Conservation (phyloP, 2,113 vertebrate genomes). For the Ochotona curzoniae region DNA sequence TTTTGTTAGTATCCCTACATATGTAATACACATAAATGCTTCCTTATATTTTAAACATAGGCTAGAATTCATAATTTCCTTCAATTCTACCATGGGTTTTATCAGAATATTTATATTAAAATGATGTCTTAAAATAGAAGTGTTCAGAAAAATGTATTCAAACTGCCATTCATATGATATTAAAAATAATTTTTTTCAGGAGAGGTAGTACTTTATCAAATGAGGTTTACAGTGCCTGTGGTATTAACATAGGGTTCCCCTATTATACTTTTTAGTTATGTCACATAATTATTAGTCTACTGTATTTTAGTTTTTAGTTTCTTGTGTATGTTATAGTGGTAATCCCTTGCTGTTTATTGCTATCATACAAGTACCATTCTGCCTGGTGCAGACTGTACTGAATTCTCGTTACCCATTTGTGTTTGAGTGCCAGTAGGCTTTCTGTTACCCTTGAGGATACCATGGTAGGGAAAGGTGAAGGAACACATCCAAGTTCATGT, state of each 20-base stretch:
- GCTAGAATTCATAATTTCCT: neutral
- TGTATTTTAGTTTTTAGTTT: constrained; percentile 30
- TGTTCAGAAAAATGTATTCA: neutral
- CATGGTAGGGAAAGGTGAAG: neutral
- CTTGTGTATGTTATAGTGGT: neutral
- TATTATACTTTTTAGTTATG: neutral
- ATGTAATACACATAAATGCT: neutral
- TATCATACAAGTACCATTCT: neutral
- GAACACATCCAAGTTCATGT: neutral
- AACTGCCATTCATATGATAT: neutral
- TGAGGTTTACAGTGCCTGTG: neutral
- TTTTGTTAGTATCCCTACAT: neutral
- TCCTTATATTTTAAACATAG: constrained; percentile 3
- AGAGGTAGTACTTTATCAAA: neutral
- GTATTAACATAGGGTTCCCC: neutral
- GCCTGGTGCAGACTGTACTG: neutral
- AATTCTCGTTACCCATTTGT: neutral
- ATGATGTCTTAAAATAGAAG: neutral
- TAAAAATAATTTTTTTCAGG: neutral
- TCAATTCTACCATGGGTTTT: constrained; percentile 31
- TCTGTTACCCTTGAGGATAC: neutral
- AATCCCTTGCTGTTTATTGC: neutral
- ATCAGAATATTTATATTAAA: constrained; percentile 21
- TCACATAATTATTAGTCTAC: neutral
- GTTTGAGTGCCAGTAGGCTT: neutral